Evolutionary conservation across 2,888 invertebrate species (phyloP).

Genomic region (Apotomis capreana): DNA sequence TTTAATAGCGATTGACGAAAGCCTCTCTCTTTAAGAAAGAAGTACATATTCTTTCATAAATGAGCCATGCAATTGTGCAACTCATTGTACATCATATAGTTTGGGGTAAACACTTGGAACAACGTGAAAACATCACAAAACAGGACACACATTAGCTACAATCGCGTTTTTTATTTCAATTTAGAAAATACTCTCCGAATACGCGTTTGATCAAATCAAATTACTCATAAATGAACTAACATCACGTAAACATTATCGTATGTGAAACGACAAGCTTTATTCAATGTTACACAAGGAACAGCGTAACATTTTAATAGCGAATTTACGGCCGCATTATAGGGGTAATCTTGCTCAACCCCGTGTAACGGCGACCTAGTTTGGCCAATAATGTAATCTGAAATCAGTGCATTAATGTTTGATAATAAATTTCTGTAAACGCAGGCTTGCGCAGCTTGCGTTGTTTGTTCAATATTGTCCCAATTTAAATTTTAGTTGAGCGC

Average conservation of each 20-base stretch:
- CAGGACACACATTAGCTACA: neutral
- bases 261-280: conserved; percentile 12
- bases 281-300: conserved; percentile 37
- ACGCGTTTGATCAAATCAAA: neutral
- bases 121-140: conserved; percentile 40
- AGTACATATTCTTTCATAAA: too few species aligned
- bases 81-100: too few species aligned
- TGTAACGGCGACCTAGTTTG: conserved; percentile 65
- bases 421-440: conserved; percentile 52
- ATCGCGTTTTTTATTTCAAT: neutral
- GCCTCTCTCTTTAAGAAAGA: too few species aligned
- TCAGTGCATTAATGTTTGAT: conserved; percentile 63
- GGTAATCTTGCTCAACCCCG: conserved; percentile 66
- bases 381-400: conserved; percentile 61
- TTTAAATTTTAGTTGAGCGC: conserved; percentile 46
- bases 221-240: conserved; percentile 16
- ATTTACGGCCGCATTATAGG: conserved; percentile 60
- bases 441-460: conserved; percentile 49
- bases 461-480: conserved; percentile 51
- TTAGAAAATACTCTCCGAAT: neutral
- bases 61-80: too few species aligned
- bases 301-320: conserved; percentile 55
- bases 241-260: neutral
- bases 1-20: too few species aligned
- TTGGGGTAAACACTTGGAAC: too few species aligned